Evolutionary conservation across 2,888 invertebrate species (phyloP).

Genomic region (Rhodophaea formosa): DNA sequence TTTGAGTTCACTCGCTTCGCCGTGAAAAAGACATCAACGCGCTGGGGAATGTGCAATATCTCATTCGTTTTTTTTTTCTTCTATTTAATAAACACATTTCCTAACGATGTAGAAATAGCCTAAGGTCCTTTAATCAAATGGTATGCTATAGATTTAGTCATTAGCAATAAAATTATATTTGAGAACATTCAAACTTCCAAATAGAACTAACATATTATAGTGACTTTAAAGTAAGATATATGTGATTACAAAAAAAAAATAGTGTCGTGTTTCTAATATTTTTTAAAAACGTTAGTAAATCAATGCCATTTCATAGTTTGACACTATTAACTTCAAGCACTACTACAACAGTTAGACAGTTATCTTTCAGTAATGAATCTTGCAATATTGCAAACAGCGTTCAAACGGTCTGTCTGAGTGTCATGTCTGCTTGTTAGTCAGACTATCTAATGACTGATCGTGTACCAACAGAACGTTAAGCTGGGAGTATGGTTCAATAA

Average conservation of each 20-base stretch:
- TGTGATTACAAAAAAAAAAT: too few relatives aligned
- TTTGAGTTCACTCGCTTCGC: background rate
- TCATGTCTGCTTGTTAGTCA: constrained; percentile 15
- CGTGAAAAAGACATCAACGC: constrained; percentile 2
- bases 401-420: constrained; percentile 8
- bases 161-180: too few relatives aligned
- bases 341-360: background rate
- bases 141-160: too few relatives aligned
- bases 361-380: constrained; percentile 9
- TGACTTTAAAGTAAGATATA: too few relatives aligned
- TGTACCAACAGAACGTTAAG: constrained; percentile 7
- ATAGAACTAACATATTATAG: too few relatives aligned
- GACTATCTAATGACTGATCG: constrained; percentile 18
- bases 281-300: background rate
- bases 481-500: constrained; percentile 8
- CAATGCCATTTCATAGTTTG: background rate
- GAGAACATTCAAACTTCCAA: too few relatives aligned
- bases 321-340: background rate
- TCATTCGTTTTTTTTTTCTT: too few relatives aligned
- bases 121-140: too few relatives aligned
- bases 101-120: too few relatives aligned
- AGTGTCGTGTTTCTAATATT: background rate
- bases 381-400: background rate
- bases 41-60: background rate
- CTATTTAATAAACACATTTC: too few relatives aligned